Evolutionary conservation across 2,113 vertebrate species (phyloP).

Genomic region (Collichthys lucidus): DNA sequence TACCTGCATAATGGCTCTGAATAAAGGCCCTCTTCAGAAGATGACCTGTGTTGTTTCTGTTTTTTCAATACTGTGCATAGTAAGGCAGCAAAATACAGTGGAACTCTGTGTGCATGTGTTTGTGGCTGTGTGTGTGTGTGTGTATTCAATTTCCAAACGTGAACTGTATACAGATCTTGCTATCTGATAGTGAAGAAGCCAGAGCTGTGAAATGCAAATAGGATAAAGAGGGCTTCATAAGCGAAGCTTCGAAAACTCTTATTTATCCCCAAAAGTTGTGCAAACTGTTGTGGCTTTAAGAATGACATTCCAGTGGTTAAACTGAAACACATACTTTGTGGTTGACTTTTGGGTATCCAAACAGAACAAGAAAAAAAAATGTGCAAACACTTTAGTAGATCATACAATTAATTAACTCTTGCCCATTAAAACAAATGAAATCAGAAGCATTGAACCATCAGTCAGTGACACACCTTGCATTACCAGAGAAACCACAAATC

Average conservation of each 20-base stretch:
- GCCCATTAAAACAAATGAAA: not conserved
- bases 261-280: constrained; percentile 13
- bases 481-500: not conserved
- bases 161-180: constrained; percentile 9
- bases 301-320: constrained; percentile 7
- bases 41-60: constrained; percentile 21
- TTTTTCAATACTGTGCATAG: constrained; percentile 15
- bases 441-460: not conserved
- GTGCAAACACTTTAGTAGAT: no score
- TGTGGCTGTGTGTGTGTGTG: not conserved
- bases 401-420: not conserved
- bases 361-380: not conserved
- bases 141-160: constrained; percentile 22
- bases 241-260: not conserved
- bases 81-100: constrained; percentile 12
- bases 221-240: constrained; percentile 13
- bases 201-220: constrained; percentile 16
- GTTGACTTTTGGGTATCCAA: not conserved
- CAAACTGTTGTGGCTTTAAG: constrained; percentile 13
- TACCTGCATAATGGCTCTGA: constrained; percentile 2
- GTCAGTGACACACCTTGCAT: not conserved
- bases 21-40: constrained; percentile 12
- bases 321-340: not conserved
- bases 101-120: not conserved
- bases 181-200: not conserved